A percentile compares a stretch with the other conserved stretches of the same genome.
phyloP scores from a whole-genome alignment of 2,113 vertebrate genomes.

The Atherinomorus stipes region DNA sequence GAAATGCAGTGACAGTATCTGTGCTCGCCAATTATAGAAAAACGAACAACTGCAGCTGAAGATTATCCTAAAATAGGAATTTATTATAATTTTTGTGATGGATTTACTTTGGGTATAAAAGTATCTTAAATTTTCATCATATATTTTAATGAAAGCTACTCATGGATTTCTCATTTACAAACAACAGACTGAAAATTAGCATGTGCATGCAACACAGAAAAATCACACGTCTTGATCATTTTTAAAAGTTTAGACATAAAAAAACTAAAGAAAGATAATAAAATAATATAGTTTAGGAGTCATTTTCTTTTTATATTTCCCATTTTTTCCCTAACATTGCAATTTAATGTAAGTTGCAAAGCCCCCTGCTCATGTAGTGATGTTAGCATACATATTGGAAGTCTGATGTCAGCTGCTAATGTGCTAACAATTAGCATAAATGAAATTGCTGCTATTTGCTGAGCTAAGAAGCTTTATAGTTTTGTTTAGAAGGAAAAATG shows the following conservation, averaged over 20 bases:
- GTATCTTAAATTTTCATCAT: no score
- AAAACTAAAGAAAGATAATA: not conserved
- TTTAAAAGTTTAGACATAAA: not conserved
- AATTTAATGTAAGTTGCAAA: not conserved
- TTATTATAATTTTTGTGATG: not conserved
- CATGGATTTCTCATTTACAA: not conserved
- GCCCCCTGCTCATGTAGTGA: not conserved
- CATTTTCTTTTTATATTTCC: not conserved
- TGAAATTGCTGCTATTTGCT: not conserved
- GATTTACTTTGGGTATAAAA: no score
- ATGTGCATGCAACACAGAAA: not conserved
- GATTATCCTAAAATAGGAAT: not conserved
- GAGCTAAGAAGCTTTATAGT: no score
- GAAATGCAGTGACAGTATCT: conserved; percentile 28
- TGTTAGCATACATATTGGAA: not conserved
- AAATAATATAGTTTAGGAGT: no score
- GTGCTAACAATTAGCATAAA: not conserved
- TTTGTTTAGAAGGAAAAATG: not conserved
- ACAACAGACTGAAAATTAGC: not conserved
- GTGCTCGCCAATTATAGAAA: not conserved
- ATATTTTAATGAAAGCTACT: no score
- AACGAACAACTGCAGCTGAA: not conserved
- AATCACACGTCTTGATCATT: not conserved
- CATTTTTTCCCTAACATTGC: not conserved
- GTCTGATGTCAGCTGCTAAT: no score